Evolutionary conservation across 2,888 invertebrate species (phyloP).

Genomic region (Bimastos eiseni): DNA sequence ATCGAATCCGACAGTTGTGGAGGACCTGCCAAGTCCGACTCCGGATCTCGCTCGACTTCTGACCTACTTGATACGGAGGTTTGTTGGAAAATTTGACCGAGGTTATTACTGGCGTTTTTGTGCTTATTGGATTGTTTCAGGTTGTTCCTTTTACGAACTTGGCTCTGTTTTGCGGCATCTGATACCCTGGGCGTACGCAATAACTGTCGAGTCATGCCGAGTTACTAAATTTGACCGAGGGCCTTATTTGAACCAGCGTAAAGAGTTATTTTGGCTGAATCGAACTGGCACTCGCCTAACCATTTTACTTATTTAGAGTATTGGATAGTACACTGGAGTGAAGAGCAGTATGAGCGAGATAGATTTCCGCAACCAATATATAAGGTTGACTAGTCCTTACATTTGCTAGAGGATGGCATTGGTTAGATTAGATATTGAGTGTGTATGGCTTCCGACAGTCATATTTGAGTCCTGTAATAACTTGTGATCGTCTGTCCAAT

Average conservation of each 20-base stretch:
- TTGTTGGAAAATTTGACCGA: background rate
- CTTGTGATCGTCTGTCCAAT: too few species aligned
- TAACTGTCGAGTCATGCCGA: background rate
- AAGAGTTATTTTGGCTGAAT: background rate
- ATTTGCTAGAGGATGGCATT: too few species aligned
- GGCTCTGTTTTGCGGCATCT: background rate
- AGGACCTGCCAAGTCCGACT: background rate
- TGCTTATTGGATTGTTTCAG: background rate
- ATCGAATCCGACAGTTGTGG: background rate
- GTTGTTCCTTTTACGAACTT: background rate
- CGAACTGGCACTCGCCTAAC: background rate
- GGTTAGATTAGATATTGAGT: too few species aligned
- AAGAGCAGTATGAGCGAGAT: too few species aligned
- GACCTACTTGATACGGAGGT: constrained; percentile 7
- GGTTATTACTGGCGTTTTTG: background rate
- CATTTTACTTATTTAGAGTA: background rate
- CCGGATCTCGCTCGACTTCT: background rate
- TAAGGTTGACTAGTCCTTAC: too few species aligned
- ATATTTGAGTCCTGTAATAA: too few species aligned
- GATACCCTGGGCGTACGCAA: background rate
- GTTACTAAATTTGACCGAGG: background rate
- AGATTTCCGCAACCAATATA: too few species aligned
- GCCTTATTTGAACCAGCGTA: background rate
- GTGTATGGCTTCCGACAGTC: too few species aligned
- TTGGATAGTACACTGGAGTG: too few species aligned